phyloP scores from a whole-genome alignment of 1,140 invertebrate species.

The Bombus sibiricus region DNA sequence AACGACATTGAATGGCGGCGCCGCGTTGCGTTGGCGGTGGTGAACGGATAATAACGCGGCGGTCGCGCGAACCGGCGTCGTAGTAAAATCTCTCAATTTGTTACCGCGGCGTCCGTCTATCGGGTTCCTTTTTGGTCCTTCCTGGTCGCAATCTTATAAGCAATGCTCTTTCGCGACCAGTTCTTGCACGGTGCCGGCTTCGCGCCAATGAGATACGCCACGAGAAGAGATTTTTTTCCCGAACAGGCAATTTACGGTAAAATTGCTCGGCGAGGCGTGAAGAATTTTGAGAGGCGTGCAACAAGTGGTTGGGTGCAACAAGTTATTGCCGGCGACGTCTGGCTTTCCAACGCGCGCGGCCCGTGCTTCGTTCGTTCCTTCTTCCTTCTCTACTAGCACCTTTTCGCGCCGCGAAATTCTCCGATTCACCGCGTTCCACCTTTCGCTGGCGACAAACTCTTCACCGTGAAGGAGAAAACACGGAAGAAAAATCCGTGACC shows the following conservation, averaged over 20 bases:
- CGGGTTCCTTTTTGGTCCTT: constrained; percentile 50
- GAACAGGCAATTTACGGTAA: constrained; percentile 76
- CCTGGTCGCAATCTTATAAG: constrained; percentile 33
- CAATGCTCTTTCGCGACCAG: not conserved
- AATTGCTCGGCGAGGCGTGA: constrained; percentile 77
- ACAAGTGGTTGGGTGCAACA: constrained; percentile 79
- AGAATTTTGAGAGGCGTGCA: constrained; percentile 79
- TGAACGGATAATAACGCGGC: constrained; percentile 28
- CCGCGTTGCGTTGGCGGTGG: not conserved
- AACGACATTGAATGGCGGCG: not conserved
- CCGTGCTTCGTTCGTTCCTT: constrained; percentile 21
- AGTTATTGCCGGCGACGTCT: constrained; percentile 75
- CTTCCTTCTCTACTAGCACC: constrained; percentile 22
- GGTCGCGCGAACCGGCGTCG: constrained; percentile 1
- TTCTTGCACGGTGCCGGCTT: constrained; percentile 24
- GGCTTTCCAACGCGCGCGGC: constrained; percentile 63
- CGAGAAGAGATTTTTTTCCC: constrained; percentile 65
- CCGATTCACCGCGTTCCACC: constrained; percentile 51
- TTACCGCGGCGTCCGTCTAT: constrained; percentile 52
- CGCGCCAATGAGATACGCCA: constrained; percentile 69
- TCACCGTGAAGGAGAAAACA: not conserved
- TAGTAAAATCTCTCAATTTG: constrained; percentile 61
- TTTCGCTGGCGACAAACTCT: constrained; percentile 37
- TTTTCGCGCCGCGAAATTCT: constrained; percentile 47
- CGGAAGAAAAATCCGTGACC: constrained; percentile 14